Base-by-base conservation (phyloP, 2,797 vertebrate genomes). In the Aphelocoma californica region DNA sequence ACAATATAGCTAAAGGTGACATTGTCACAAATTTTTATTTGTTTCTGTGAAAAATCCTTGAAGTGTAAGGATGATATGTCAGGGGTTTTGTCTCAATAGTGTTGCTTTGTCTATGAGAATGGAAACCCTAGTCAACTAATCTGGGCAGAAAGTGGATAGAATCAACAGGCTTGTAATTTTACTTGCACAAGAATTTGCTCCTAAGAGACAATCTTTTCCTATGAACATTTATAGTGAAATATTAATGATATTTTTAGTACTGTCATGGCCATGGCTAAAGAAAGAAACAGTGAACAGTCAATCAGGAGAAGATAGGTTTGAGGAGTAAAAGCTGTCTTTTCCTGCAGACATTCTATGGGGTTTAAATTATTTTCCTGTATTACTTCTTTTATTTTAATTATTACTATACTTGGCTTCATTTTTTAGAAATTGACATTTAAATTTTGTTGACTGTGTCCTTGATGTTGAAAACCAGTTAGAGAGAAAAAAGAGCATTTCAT, bases 191-290 rank as follows among this genome's bases (percentile, higher is more conserved):
- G 50, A 65, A 87, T 92, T 92, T 85, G 48, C 61, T 94, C 72
- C 72, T 90, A 93, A 64, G 72, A 77, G 61, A 57, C 45, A 40
- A 60, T 65, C 28, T 91, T 86, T 88, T 74, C n/a, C 51, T 83
- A 56, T 61, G 86, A 91, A 85, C 26, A 89, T 51, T 82, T 85
- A 69, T 26, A 84, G 54, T 78, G 44, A 69, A 86, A 86, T 78
- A 85, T 54, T 93, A 78, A 78, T 70, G 17, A 32, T 56, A 74
- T 74, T 92, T 94, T 96, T 75, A 94, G 44, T 72, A 89, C 29
- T 53, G 71, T 66, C 54, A 61, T 0, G 26, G 38, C 21, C 58
- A 75, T 62, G 28, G 62, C 50, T 91, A 62, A 48, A 93, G 45
- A 82, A 90, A 82, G 53, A 72, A 78, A 79, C n/a, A 69, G 31